Conservation (phyloP, 2,113 vertebrate genomes). For the Elachura formosa region DNA sequence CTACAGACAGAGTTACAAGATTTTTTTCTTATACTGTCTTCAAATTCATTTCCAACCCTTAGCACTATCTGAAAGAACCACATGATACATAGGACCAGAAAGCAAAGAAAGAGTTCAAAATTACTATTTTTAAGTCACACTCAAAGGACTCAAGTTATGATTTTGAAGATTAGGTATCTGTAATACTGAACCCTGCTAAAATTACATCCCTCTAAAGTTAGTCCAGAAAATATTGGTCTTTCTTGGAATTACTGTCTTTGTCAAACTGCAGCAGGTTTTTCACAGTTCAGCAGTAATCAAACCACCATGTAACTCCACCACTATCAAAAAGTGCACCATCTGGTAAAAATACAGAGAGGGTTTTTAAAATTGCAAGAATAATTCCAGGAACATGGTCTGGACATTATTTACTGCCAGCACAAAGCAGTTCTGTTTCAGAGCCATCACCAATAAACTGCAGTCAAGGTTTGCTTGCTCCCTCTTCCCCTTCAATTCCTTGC, state of each 20-base stretch:
- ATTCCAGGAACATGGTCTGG: not conserved
- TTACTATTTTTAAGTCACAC: not conserved
- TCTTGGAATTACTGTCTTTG: not conserved
- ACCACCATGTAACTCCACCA: not conserved
- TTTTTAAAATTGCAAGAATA: not conserved
- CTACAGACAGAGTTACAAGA: not conserved
- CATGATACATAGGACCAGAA: not conserved
- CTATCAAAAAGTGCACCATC: not conserved
- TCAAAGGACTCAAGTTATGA: fast-evolving
- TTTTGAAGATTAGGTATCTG: not conserved
- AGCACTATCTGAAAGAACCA: not conserved
- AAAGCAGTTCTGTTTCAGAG: not conserved
- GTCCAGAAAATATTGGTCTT: not conserved
- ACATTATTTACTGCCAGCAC: not conserved
- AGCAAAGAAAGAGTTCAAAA: not conserved
- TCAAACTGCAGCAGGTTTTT: not conserved
- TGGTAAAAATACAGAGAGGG: not conserved
- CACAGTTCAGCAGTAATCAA: not conserved
- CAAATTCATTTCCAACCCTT: not conserved
- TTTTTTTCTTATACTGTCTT: not conserved
- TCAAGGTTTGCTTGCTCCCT: not conserved
- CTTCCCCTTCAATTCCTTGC: not conserved
- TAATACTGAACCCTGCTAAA: not conserved
- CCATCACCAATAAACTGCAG: not conserved
- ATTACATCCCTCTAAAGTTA: not conserved